These are phyloP conservation scores for Chrysolina americana DNA, from an alignment of 2,888 invertebrate genomes.

Conservation along the genomic window DNA sequence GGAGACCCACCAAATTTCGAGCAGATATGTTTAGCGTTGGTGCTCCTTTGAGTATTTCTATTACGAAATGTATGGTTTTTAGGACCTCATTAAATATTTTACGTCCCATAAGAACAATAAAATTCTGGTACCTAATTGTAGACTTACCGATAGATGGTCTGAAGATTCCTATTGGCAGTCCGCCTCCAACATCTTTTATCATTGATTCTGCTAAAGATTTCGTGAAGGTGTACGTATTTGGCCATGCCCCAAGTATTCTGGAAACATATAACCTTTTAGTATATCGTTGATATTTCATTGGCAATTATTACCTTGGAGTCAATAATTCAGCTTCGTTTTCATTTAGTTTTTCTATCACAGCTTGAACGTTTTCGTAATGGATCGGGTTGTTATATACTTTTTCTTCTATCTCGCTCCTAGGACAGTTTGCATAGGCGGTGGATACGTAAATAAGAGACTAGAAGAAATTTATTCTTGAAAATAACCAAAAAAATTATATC, in stretches of 20 bases:
- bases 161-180: slow-evolving; percentile 82
- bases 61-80: no score
- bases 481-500: no score
- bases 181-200: slow-evolving; percentile 73
- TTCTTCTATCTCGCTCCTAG: slow-evolving; percentile 76
- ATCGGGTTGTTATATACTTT: slow-evolving; percentile 77
- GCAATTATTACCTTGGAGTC: slow-evolving; percentile 69
- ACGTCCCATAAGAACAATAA: background rate
- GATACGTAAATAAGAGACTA: slow-evolving; percentile 84
- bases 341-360: slow-evolving; percentile 67
- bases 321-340: slow-evolving; percentile 57
- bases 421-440: slow-evolving; percentile 86
- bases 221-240: slow-evolving; percentile 90
- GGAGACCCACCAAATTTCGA: no score
- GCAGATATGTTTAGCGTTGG: no score
- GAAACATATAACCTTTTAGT: slow-evolving; percentile 52
- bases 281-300: background rate
- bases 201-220: slow-evolving; percentile 87
- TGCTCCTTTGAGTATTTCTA: no score
- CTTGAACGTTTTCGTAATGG: slow-evolving; percentile 69
- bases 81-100: no score
- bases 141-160: slow-evolving; percentile 83
- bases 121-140: background rate
- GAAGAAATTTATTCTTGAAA: slow-evolving; percentile 45
- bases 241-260: slow-evolving; percentile 78